Base-by-base conservation (phyloP, 2,113 vertebrate species). In the Nycticebus coucang region DNA sequence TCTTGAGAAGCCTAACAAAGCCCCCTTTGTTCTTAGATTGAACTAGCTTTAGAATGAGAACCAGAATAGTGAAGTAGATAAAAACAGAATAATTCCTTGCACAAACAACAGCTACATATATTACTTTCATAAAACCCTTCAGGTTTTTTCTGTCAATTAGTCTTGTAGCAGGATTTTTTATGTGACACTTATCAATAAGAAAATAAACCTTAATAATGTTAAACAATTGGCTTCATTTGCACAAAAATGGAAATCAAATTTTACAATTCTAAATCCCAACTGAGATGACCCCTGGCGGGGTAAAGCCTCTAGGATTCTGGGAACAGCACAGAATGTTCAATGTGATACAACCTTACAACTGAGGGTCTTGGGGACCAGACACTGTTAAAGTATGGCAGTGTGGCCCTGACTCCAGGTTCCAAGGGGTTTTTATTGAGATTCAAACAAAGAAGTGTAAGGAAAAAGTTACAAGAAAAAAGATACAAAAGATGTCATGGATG, bases 1-100 rank as follows among this genome's bases (percentile, higher is more conserved):
- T 97, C 57, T 66, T 84, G 22, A 66, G 11, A 78, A 22, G 7
- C 2, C 5, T 45, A 4, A 74, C 30, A 53, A 86, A 94, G 28
- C 22, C 14, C 13, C 6, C 66, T 41, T n/a, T 50, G 15, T 68
- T 68, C 8, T 37, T 59, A n/a, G 33, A 75, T 7, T 80, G n/a
- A 74, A 66, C 33, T 68, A 26, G n/a, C 89, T 4, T 95, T 88
- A 45, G 87, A 71, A 68, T 87, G 57, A 93, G n/a, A 96, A 4
- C 7, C 33, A 53, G 4, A 91, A 66, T 50, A 59, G 6, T 33
- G 26, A 87, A 69, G 30, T 55, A 33, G 35, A 86, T 35, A 82
- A 91, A 75, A 88, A 87, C 22, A 69, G 30, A 64, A 17, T 15
- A 80, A 41, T 60, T 77, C 41, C 26, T 64, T 55, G 59, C n/a